A percentile compares a stretch with the other conserved stretches of the same genome.
phyloP scores from a whole-genome alignment of 2,797 vertebrate genomes.

The Molossus molossus region DNA sequence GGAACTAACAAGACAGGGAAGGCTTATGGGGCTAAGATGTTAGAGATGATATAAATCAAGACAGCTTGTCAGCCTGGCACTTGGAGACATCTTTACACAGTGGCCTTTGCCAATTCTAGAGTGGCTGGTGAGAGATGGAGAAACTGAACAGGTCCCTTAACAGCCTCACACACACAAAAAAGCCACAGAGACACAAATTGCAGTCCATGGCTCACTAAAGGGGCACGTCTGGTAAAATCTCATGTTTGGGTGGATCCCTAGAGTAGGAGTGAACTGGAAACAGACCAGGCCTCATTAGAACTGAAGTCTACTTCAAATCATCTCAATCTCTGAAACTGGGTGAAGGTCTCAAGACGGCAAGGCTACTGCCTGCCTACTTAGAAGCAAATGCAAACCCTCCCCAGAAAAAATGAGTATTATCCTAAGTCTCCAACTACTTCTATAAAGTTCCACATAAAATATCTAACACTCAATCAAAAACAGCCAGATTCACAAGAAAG shows the following conservation, averaged over 20 bases:
- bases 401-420: constrained; percentile 46
- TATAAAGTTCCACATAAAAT: constrained; percentile 18
- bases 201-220: constrained; percentile 1
- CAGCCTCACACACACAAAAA: not conserved
- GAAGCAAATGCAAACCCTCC: constrained; percentile 15
- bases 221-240: not conserved
- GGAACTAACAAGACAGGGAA: not conserved
- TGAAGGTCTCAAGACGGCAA: not conserved
- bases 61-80: constrained; percentile 17
- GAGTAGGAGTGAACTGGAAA: constrained; percentile 9
- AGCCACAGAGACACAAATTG: not conserved
- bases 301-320: constrained; percentile 25
- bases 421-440: not conserved
- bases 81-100: not conserved
- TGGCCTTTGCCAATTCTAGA: constrained; percentile 29
- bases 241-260: constrained; percentile 17
- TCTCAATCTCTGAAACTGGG: not conserved
- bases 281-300: not conserved
- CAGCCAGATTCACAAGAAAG: constrained; percentile 5
- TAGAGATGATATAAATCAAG: not conserved
- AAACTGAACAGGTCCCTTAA: constrained; percentile 13
- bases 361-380: not conserved
- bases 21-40: not conserved
- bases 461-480: constrained; percentile 29
- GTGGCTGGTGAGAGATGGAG: not conserved